phyloP scores from a whole-genome alignment of 2,113 vertebrate species.

The Solenodon paradoxus region DNA sequence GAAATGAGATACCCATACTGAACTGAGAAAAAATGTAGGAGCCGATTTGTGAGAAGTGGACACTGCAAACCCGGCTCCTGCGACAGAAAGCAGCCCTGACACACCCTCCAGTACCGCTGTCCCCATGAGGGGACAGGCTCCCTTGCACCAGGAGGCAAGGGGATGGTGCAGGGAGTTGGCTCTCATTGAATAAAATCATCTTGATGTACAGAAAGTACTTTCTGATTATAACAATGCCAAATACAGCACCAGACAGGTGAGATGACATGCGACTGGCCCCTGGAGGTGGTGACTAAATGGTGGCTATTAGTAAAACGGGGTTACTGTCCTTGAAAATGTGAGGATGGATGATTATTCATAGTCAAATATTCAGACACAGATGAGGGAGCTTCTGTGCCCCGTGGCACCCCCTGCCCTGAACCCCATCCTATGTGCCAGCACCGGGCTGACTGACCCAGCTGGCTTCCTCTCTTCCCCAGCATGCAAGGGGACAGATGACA shows the following conservation, averaged over 20 bases:
- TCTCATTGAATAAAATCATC: not conserved
- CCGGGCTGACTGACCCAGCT: not conserved
- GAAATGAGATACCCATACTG: not conserved
- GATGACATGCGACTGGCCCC: too few relatives aligned
- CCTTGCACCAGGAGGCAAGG: not conserved
- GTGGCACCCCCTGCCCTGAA: accelerated
- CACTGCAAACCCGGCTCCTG: not conserved
- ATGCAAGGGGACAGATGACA: not conserved
- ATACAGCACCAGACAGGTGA: not conserved
- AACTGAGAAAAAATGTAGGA: not conserved
- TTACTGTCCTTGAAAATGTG: not conserved
- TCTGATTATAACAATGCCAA: not conserved
- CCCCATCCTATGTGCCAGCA: too few relatives aligned
- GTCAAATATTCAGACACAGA: not conserved
- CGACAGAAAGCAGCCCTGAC: too few relatives aligned
- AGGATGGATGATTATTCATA: not conserved
- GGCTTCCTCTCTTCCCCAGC: not conserved
- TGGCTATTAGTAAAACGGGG: not conserved
- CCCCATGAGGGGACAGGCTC: too few relatives aligned
- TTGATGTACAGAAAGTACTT: too few relatives aligned
- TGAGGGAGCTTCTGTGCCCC: not conserved
- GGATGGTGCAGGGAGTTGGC: not conserved
- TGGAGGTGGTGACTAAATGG: accelerated
- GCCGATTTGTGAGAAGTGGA: not conserved
- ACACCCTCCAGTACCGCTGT: too few relatives aligned